phyloP scores from a whole-genome alignment of 2,797 vertebrate species.

The Peromyscus eremicus region DNA sequence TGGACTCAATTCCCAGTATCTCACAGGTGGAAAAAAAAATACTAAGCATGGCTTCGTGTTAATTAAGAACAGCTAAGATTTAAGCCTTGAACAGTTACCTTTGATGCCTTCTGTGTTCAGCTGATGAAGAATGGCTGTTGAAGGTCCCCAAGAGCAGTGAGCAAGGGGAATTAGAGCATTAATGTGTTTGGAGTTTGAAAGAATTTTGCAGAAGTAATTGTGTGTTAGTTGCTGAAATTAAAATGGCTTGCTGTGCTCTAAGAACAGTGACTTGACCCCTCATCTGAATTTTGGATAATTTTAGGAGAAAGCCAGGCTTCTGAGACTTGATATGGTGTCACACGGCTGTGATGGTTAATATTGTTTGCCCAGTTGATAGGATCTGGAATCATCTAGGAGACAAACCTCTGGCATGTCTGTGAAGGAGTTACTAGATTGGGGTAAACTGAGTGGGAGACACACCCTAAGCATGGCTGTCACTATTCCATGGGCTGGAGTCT shows the following conservation, averaged over 20 bases:
- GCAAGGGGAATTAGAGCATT: conserved; percentile 6
- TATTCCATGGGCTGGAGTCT: not conserved
- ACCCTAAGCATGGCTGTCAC: not conserved
- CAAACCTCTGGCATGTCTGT: not conserved
- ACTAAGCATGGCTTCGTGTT: conserved; percentile 43
- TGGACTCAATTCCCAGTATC: not conserved
- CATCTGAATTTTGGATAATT: conserved; percentile 47
- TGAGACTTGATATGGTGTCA: conserved; percentile 22
- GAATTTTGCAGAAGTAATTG: conserved; percentile 11
- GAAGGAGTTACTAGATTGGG: not conserved
- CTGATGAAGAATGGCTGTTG: conserved; percentile 12
- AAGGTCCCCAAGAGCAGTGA: not conserved
- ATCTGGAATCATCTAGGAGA: too few species aligned
- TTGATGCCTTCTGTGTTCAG: not conserved
- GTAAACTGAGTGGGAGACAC: not conserved
- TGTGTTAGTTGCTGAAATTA: conserved; percentile 58
- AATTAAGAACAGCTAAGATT: conserved; percentile 60
- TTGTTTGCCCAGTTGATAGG: not conserved
- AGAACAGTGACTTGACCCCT: conserved; percentile 36
- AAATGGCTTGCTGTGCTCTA: not conserved
- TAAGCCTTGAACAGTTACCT: not conserved
- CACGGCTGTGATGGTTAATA: not conserved
- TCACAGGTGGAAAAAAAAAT: conserved; percentile 27
- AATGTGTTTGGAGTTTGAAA: conserved; percentile 18
- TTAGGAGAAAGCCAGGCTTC: not conserved